Evolutionary conservation across 2,888 invertebrate species (phyloP), one percentile per base, ranked within the genome.

Genomic region (Tubulanus polymorphus): DNA sequence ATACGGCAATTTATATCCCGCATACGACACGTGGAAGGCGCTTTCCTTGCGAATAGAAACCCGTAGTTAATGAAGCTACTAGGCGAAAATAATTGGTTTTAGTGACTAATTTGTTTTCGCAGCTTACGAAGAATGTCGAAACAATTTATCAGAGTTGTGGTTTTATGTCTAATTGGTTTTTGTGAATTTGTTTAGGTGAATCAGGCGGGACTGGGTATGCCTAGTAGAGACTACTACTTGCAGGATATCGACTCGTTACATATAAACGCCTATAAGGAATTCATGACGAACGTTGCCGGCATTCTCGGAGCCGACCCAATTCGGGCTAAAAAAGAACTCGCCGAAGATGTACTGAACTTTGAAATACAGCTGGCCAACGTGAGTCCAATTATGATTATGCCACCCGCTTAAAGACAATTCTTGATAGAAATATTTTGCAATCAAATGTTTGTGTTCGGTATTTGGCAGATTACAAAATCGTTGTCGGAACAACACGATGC

Each of bases 401-500:
- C 12, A 12, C 27, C 30, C 10, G 8, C 12, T 23, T 23, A 12
- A 10, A 28, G n/a, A 8, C 6, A 3, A 48, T 10, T 3, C n/a
- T 48, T 20, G 10, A 5, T 5, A 5, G 26, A 3, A n/a, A 3
- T 8, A 8, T 48, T 5, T 15, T 49, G 20, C 15, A 3, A 8
- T 6, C 28, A 28, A 28, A 25, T 18, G 25, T 15, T 5, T 15
- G 41, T 41, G 6, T 8, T 41, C 15, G 15, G 15, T 8, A 8
- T 23, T n/a, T 75, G 8, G 63, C 71, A 89, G 89, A 87, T 87
- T 0, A 88, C 89, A 0, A 79, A 87, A 50, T 87, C 90, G 0
- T 89, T 90, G 78, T 88, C 88, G 1, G 90, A 91, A 72, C 83
- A 89, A 1, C 90, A 90, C 71, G 92, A 93, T 75, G 91, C 91